Base-by-base conservation (phyloP, 2,113 vertebrate species). In the Spheniscus mendiculus region DNA sequence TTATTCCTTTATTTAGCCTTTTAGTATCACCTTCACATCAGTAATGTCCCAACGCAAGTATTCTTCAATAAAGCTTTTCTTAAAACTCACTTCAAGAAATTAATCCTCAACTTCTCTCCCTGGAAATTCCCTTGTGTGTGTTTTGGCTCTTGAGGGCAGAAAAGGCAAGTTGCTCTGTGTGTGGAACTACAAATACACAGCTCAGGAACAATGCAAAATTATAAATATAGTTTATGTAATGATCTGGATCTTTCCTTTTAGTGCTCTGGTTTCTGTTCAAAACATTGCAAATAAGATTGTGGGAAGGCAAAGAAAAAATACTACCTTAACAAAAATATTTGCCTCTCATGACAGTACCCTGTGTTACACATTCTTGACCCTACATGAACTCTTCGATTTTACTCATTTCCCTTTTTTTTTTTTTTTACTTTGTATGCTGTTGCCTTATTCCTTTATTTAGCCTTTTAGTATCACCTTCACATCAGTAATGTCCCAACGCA, bases 161-260 rank as follows among this genome's bases (percentile, higher is more conserved):
- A 87, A 80, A 96, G 30, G 27, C 84, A 67, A 92, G 72, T 89
- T 69, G 44, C 29, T 79, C 70, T 79, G 11, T 38, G 11, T 30
- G 22, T 38, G 42, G 50, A 72, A 69, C 65, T 87, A 26, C 66
- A 87, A 66, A 83, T 25, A 42, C 69, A 32, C 65, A 85, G 63
- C 58, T 89, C 38, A 25, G 78, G 87, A 96, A 93, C 93, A 97
- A 96, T 94, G 89, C 53, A 76, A 83, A 96, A 89, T 93, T 47
- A 70, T 85, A 96, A 96, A 95, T 96, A 89, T 83, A 91, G 93
- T 95, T 96, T 89, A n/a, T n/a, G n/a, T n/a, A n/a, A n/a, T n/a
- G n/a, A n/a, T n/a, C n/a, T n/a, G n/a, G n/a, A n/a, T n/a, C n/a
- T n/a, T n/a, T n/a, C n/a, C n/a, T n/a, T n/a, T n/a, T n/a, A n/a